Percentiles rank a stretch among this genome's conserved stretches.
Conservation (phyloP, 2,888 invertebrate species). For the Sturmia bella region DNA sequence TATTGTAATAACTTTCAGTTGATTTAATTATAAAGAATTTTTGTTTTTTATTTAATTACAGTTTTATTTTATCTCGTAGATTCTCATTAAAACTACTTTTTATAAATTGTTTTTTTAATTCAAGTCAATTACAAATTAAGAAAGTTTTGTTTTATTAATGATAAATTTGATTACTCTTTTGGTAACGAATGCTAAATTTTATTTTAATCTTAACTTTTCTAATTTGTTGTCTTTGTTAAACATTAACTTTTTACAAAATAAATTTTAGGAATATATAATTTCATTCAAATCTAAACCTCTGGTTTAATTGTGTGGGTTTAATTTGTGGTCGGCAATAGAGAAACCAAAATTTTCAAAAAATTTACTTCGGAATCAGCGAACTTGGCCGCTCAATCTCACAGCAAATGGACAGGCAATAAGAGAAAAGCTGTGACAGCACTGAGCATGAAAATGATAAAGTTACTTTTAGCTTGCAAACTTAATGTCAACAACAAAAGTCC, state of each 20-base stretch:
- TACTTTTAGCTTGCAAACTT: neutral
- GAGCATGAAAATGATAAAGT: neutral
- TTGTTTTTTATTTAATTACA: conserved; percentile 17
- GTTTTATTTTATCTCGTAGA: neutral
- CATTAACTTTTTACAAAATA: conserved; percentile 35
- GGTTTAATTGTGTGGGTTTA: conserved; percentile 2
- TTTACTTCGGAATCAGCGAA: neutral
- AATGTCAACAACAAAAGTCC: too few relatives aligned
- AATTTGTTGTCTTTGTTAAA: conserved; percentile 9
- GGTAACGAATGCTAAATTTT: too few relatives aligned
- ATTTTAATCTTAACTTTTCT: conserved; percentile 27
- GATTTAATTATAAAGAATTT: too few relatives aligned
- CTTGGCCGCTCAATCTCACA: neutral
- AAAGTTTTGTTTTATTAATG: neutral
- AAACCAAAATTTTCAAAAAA: conserved; percentile 11
- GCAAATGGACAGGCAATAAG: too few relatives aligned
- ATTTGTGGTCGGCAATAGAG: conserved; percentile 26
- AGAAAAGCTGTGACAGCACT: too few relatives aligned
- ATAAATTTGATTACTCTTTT: too few relatives aligned
- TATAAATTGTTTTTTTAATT: conserved; percentile 48
- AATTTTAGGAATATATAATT: conserved; percentile 52
- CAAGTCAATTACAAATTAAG: conserved; percentile 3
- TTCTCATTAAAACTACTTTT: conserved; percentile 29
- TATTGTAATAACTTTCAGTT: conserved; percentile 11
- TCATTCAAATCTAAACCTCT: conserved; percentile 22